Conservation (phyloP, 2,888 invertebrate genomes). For the Drosophila mimica region DNA sequence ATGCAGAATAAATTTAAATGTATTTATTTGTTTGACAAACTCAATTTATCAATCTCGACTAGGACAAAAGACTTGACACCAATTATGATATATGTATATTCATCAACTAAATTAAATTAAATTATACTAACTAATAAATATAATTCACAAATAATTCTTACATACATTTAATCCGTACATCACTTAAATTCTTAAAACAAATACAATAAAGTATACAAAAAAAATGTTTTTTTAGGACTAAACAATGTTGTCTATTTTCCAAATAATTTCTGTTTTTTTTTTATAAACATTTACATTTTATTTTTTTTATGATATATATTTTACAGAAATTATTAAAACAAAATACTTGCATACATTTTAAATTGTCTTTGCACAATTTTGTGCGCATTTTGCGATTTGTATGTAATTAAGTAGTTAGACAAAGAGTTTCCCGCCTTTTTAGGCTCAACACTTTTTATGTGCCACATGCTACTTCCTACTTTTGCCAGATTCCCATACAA, state of each 20-base stretch:
- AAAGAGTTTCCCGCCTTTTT: slow-evolving; percentile 8
- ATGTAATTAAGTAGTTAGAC: slow-evolving; percentile 3
- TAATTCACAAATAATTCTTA: no score
- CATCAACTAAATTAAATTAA: background rate
- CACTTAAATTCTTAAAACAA: background rate
- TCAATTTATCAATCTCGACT: background rate
- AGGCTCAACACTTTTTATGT: background rate
- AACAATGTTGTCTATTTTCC: background rate
- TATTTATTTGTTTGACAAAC: background rate
- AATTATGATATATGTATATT: background rate
- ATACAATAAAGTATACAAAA: background rate
- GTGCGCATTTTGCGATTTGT: background rate
- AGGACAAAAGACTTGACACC: background rate
- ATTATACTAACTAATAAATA: no score
- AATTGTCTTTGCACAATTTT: background rate
- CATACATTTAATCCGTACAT: background rate
- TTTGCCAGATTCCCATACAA: slow-evolving; percentile 24
- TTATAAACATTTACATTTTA: background rate
- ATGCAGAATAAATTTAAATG: no score
- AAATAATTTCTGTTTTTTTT: background rate
- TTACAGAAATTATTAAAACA: background rate
- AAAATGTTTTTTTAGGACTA: background rate
- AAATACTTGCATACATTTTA: background rate
- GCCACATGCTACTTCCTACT: slow-evolving; percentile 45
- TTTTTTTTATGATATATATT: background rate